Base-by-base conservation (phyloP, 2,113 vertebrate species). In the Grammomys dolichurus region DNA sequence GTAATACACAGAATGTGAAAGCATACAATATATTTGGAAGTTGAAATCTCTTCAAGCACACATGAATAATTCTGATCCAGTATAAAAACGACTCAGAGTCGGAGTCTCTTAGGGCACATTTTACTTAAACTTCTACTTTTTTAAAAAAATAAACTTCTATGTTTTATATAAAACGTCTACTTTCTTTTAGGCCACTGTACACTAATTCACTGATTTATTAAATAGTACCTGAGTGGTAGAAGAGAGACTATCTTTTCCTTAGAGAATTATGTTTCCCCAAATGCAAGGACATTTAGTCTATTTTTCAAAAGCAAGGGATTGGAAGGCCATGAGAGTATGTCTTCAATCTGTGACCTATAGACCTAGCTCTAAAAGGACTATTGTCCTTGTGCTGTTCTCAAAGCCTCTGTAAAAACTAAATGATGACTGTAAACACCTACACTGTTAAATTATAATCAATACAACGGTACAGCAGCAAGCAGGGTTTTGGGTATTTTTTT, bases 211-310 rank as follows among this genome's bases (percentile, higher is more conserved):
- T 88, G 88, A 84, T 76, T 92, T 93, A 69, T 88, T 95, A 90
- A 94, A 84, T 54, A 69, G 48, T 14, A 88, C 51, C 26, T 85
- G 72, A 31, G 40, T 76, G 84, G 31, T 33, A 75, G 17, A 33
- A 89, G 89, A 76, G 56, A 81, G 51, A 95, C 84, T 75, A 93
- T 82, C 54, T 96, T 94, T 80, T 81, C 3, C 60, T 96, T 84
- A 78, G 80, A 94, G 63, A 97, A 95, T 92, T 96, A 91, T 84
- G 77, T 73, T 94, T 63, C 90, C 75, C 96, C 17, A 92, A 95
- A 89, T 19, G 1, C 28, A 97, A 43, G 26, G n/a, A 85, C 56
- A 40, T 70, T 89, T 31, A 26, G 76, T 87, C 73, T 54, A 87
- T 54, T 93, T 96, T 90, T 90, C 72, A 93, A 95, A 95, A 95